Base-by-base conservation (phyloP, 2,797 vertebrate genomes). In the Danio aesculapii region DNA sequence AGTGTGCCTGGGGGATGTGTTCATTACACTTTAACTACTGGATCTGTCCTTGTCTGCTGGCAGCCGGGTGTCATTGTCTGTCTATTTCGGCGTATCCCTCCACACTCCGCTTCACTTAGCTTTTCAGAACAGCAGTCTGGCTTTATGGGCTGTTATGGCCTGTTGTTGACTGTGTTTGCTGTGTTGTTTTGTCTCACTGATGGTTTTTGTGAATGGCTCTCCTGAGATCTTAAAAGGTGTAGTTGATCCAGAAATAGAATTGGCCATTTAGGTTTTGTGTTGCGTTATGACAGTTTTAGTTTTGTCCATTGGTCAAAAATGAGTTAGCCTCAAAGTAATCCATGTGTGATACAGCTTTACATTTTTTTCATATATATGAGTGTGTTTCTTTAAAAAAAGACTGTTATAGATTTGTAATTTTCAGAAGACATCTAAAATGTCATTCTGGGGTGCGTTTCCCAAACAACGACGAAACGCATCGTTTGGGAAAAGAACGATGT, bases 11-110 rank as follows among this genome's bases (percentile, higher is more conserved):
- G 83, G 91, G 91, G 92, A 93, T 90, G 85, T 93, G 91, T 93
- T 94, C 92, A 94, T 94, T 93, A 92, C 88, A 86, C 89, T 92
- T 93, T 94, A 93, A 94, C 92, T 93, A 93, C 87, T 83, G 90
- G 90, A 91, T 92, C 91, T 92, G 91, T 93, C 92, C 92, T 94
- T 92, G 91, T 92, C 91, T 90, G 75, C 57, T 84, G 88, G 90
- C 89, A 89, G 87, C 87, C 81, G 61, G 50, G 83, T 91, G 91
- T 92, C 91, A 92, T 92, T 93, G 91, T 92, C 89, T 91, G 90
- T 87, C 87, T 86, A 85, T 81, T 63, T 83, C 74, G 46, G 50
- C 8, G 6, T 76, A 49, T 82, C 75, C 30, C 72, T 77, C 75
- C 62, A 30, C 8, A 58, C 62, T 81, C 73, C 8, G 57, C 62